Conservation (phyloP, 2,113 vertebrate genomes). For the Pterocles gutturalis region DNA sequence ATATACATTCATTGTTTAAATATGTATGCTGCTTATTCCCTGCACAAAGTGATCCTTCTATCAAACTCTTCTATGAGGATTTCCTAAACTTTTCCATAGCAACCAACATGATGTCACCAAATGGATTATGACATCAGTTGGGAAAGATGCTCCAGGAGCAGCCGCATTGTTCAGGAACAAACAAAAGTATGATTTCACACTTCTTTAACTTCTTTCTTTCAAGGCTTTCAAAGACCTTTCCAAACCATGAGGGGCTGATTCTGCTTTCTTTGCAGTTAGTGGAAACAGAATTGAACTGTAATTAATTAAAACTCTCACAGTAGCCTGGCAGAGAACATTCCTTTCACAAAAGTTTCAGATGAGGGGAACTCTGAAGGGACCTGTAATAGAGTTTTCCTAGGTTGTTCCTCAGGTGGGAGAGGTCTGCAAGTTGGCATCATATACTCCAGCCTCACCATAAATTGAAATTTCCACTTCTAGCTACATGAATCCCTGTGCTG, state of each 20-base stretch:
- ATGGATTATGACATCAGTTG: constrained; percentile 19
- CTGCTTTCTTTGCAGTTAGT: background rate
- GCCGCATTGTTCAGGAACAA: background rate
- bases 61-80: background rate
- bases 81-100: background rate
- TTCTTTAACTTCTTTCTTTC: background rate
- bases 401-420: background rate
- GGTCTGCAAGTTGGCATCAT: background rate
- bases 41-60: background rate
- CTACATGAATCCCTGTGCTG: background rate
- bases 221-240: background rate
- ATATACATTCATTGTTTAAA: background rate
- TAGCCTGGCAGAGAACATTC: background rate
- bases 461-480: background rate
- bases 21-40: background rate
- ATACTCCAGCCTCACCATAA: background rate
- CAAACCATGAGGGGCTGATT: background rate
- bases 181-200: background rate
- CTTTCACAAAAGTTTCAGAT: background rate
- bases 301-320: background rate
- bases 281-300: constrained; percentile 17
- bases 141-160: background rate
- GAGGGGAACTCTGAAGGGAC: background rate
- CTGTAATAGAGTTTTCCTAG: background rate
- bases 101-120: constrained; percentile 32